These are phyloP conservation scores for Heterotis niloticus DNA, from an alignment of 2,113 vertebrate genomes.

Conservation along the genomic window DNA sequence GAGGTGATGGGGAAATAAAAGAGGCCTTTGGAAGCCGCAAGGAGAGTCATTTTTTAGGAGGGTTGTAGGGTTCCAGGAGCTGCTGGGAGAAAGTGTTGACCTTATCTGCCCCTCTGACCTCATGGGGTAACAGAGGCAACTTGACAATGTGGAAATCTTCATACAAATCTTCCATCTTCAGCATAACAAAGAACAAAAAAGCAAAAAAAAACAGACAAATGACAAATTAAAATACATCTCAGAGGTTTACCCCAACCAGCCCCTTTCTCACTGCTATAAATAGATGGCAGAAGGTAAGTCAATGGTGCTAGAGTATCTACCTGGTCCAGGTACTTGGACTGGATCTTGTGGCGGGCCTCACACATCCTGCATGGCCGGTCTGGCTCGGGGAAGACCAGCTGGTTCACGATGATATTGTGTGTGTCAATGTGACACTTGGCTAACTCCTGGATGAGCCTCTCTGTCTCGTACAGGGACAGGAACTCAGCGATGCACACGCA, in stretches of 20 bases:
- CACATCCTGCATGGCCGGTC: conserved; percentile 89
- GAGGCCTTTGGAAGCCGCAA: background rate
- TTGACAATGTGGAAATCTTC: conserved; percentile 95
- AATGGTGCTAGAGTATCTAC: conserved; percentile 47
- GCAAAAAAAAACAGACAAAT: background rate
- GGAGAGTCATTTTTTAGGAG: conserved; percentile 71
- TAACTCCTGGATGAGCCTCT: conserved; percentile 88
- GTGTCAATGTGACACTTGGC: conserved; percentile 93
- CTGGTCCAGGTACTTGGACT: conserved; percentile 96
- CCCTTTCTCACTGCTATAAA: background rate
- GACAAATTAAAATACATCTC: background rate
- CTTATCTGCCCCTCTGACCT: conserved; percentile 84
- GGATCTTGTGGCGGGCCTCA: conserved; percentile 90
- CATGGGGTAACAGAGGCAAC: conserved; percentile 84
- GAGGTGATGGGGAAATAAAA: background rate
- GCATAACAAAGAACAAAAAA: background rate
- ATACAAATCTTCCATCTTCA: conserved; percentile 90
- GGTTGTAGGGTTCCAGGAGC: conserved; percentile 85
- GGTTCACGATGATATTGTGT: conserved; percentile 93
- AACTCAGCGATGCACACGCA: conserved; percentile 93
- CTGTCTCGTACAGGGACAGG: conserved; percentile 88
- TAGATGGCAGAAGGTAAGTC: background rate
- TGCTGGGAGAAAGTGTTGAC: conserved; percentile 89
- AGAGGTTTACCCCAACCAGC: background rate
- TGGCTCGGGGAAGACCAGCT: conserved; percentile 81